Conservation (phyloP, 2,888 invertebrate genomes). For the Oscheius sp. region DNA sequence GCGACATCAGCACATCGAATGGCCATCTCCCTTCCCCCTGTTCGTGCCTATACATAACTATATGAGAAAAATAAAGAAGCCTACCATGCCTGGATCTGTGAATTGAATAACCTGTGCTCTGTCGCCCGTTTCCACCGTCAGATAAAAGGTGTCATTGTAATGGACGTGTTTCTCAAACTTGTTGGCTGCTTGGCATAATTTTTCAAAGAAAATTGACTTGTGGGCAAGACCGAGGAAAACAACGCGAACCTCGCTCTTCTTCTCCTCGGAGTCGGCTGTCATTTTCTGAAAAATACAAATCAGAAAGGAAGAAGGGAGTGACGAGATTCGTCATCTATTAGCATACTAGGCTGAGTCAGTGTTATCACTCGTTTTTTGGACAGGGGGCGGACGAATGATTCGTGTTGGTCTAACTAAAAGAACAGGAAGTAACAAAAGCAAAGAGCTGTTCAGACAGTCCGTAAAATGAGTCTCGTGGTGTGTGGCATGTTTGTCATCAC, state of each 20-base stretch:
- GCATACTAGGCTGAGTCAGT: no score
- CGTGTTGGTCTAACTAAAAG: no score
- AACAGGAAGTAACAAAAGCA: no score
- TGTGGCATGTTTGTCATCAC: no score
- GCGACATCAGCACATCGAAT: constrained; percentile 43
- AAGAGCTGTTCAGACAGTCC: no score
- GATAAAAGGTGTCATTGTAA: constrained; percentile 48
- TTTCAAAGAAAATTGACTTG: constrained; percentile 36
- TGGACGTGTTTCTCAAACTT: constrained; percentile 50
- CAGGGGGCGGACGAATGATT: no score
- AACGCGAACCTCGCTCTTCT: constrained; percentile 14
- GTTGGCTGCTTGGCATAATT: constrained; percentile 43
- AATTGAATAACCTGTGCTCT: constrained; percentile 39
- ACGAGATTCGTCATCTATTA: background rate
- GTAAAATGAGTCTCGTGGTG: no score
- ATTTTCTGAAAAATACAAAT: constrained; percentile 9
- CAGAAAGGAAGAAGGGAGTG: background rate
- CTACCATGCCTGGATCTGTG: constrained; percentile 51
- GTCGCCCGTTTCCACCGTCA: constrained; percentile 39
- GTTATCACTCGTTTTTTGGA: no score
- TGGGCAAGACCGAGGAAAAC: constrained; percentile 27
- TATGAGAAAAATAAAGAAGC: constrained; percentile 1
- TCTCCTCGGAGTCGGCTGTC: constrained; percentile 21
- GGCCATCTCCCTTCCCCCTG: constrained; percentile 55
- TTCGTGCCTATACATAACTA: constrained; percentile 38